Evolutionary conservation across 2,888 invertebrate genomes (phyloP).

Genomic region (Ornithoptera alexandrae): DNA sequence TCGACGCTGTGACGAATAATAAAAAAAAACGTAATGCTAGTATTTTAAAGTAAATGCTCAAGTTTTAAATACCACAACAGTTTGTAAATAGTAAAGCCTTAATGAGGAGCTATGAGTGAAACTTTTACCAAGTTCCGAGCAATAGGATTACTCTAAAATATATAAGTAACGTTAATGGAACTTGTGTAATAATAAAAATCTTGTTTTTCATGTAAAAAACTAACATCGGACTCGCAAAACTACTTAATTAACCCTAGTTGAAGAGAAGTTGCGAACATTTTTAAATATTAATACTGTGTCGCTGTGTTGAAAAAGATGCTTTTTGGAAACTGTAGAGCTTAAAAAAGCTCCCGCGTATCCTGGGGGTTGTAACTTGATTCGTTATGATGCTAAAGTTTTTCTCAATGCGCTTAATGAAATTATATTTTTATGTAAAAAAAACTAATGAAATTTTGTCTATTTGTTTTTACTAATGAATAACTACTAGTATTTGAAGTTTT

Average conservation of each 20-base stretch:
- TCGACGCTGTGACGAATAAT: neutral
- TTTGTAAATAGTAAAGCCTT: neutral
- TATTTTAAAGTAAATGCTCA: neutral
- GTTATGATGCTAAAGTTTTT: neutral
- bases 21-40: no score
- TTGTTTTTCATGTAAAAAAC: neutral
- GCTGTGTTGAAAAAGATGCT: neutral
- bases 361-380: constrained; percentile 7
- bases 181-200: neutral
- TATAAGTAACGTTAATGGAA: neutral
- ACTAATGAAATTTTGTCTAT: neutral
- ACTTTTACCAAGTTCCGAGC: neutral
- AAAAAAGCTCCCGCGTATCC: constrained; percentile 1
- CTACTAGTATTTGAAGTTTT: no score
- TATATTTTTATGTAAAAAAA: neutral
- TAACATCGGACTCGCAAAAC: neutral
- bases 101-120: constrained; percentile 5
- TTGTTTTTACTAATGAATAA: neutral
- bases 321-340: neutral
- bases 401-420: neutral
- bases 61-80: neutral
- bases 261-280: neutral
- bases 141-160: constrained; percentile 2
- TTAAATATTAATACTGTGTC: neutral
- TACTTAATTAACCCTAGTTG: neutral